These are phyloP conservation scores for Heliconius hortense DNA, from an alignment of 2,888 invertebrate genomes.

Conservation along the genomic window DNA sequence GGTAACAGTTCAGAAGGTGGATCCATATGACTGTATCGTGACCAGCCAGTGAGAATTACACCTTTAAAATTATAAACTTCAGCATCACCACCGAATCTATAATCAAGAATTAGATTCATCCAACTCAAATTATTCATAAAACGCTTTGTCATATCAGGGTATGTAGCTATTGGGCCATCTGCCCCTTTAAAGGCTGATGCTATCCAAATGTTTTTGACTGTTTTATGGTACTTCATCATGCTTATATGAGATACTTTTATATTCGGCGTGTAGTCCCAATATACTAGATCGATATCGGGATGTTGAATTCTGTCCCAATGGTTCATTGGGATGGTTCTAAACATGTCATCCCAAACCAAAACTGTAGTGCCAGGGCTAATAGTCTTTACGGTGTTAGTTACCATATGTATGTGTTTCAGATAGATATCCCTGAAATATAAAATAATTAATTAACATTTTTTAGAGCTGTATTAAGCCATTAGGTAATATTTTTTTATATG, in stretches of 20 bases:
- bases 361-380: constrained; percentile 78
- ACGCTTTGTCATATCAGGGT: constrained; percentile 83
- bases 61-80: constrained; percentile 77
- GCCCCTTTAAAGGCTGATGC: constrained; percentile 94
- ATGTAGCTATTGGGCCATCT: constrained; percentile 75
- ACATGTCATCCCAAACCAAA: constrained; percentile 93
- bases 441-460: constrained; percentile 1
- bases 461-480: no score
- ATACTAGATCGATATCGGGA: constrained; percentile 83
- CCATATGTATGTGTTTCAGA: constrained; percentile 81
- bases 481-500: no score
- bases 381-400: constrained; percentile 74
- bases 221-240: constrained; percentile 55
- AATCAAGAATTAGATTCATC: constrained; percentile 82
- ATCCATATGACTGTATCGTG: constrained; percentile 85
- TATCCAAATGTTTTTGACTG: constrained; percentile 88
- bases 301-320: constrained; percentile 71
- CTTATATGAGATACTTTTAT: constrained; percentile 53
- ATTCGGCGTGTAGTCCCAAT: constrained; percentile 85
- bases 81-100: constrained; percentile 65
- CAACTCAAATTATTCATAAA: constrained; percentile 88
- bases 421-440: constrained; percentile 79
- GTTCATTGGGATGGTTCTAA: constrained; percentile 79
- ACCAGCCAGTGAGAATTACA: constrained; percentile 87
- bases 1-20: constrained; percentile 85